Evolutionary conservation across 23 tunicate genomes (phyloP).

Genomic region (Styela plicata): DNA sequence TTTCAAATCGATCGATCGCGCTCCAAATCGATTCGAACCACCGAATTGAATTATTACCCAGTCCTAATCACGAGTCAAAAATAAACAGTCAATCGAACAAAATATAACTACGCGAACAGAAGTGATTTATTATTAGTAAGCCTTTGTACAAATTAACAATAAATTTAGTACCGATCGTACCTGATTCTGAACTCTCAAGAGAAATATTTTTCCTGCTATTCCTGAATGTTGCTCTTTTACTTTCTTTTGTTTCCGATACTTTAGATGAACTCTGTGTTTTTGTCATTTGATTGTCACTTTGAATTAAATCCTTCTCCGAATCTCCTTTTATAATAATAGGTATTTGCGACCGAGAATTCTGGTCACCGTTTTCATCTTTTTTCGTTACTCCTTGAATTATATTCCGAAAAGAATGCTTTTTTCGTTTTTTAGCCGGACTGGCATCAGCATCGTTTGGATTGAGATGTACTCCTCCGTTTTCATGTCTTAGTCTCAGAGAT

Average conservation of each 20-base stretch:
- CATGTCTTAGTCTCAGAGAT: background rate
- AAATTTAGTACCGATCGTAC: too few species aligned
- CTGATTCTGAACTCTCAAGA: conserved; percentile 51
- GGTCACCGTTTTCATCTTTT: background rate
- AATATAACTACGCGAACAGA: too few species aligned
- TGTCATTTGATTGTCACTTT: background rate
- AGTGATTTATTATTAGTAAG: too few species aligned
- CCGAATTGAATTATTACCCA: too few species aligned
- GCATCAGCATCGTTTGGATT: background rate
- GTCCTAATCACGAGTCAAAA: too few species aligned
- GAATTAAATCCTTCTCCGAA: background rate
- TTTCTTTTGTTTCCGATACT: background rate
- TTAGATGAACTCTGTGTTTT: background rate
- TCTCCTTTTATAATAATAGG: background rate
- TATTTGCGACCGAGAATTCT: background rate
- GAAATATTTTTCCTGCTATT: conserved; percentile 32
- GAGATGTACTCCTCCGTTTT: background rate
- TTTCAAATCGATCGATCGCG: too few species aligned
- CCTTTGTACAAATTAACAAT: too few species aligned
- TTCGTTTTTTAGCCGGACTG: background rate
- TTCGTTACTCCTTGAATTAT: background rate
- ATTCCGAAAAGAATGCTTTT: background rate
- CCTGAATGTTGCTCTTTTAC: background rate
- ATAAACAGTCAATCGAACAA: too few species aligned
- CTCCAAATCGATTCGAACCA: too few species aligned